These are phyloP conservation scores for Eugnorisma glareosa DNA, from an alignment of 2,888 invertebrate genomes.

Conservation along the genomic window DNA sequence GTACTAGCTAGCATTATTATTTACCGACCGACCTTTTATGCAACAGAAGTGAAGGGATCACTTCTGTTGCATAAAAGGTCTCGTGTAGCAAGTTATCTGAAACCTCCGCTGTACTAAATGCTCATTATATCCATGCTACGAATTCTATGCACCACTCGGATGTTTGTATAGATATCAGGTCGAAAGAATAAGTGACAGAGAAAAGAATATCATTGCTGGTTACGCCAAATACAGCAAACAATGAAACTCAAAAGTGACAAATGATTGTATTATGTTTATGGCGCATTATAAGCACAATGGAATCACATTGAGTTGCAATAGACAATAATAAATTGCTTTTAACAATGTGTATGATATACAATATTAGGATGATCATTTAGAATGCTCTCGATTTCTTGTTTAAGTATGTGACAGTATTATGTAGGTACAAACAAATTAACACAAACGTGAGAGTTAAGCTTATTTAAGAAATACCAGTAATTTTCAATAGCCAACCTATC, in stretches of 20 bases:
- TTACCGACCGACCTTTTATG: too few relatives aligned
- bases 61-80: conserved; percentile 1
- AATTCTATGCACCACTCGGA: background rate
- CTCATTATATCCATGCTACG: background rate
- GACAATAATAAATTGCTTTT: conserved; percentile 34
- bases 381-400: too few relatives aligned
- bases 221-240: conserved; percentile 1
- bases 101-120: background rate
- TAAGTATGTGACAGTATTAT: too few relatives aligned
- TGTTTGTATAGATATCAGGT: background rate
- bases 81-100: conserved; percentile 3
- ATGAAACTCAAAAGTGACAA: conserved; percentile 27
- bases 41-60: too few relatives aligned
- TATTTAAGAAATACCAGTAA: background rate
- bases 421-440: too few relatives aligned
- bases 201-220: background rate
- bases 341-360: background rate
- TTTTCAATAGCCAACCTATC: too few relatives aligned
- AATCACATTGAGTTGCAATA: conserved; percentile 20
- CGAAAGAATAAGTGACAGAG: background rate
- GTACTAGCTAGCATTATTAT: too few relatives aligned
- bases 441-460: background rate
- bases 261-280: conserved; percentile 16
- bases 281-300: conserved; percentile 24
- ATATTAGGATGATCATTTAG: background rate